phyloP scores from a whole-genome alignment of 2,888 invertebrate genomes.

The Ectemnius lituratus region DNA sequence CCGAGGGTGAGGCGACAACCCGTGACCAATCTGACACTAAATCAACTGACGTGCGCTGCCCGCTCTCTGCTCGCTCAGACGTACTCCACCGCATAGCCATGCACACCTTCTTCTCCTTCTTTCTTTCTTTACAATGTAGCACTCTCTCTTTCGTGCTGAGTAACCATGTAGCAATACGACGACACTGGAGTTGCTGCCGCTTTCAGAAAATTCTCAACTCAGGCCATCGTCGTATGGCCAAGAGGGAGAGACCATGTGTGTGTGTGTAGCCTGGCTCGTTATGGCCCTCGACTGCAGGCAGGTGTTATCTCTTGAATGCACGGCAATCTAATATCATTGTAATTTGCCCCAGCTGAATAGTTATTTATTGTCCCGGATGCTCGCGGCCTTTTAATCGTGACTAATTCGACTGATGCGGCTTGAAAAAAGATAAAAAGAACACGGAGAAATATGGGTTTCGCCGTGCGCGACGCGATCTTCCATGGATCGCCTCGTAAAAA shows the following conservation, averaged over 20 bases:
- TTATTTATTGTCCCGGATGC: constrained; percentile 2
- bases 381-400: constrained; percentile 5
- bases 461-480: background rate
- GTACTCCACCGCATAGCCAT: constrained; percentile 18
- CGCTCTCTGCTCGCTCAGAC: constrained; percentile 52
- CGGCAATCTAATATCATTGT: constrained; percentile 6
- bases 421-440: too few relatives aligned
- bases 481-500: constrained; percentile 1
- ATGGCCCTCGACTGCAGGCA: constrained; percentile 1
- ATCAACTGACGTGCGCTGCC: constrained; percentile 70
- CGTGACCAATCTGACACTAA: constrained; percentile 75
- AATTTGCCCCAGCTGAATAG: constrained; percentile 5
- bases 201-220: constrained; percentile 4
- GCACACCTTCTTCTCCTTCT: background rate
- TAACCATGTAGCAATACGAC: background rate
- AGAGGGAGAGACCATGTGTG: background rate
- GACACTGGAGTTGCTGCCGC: background rate
- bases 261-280: background rate
- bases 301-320: constrained; percentile 6
- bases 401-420: background rate
- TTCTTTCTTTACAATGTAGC: constrained; percentile 5
- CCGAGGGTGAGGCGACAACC: constrained; percentile 70
- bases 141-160: background rate
- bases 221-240: constrained; percentile 19
- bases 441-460: background rate